These are phyloP conservation scores for Artibeus lituratus DNA, from an alignment of 2,797 vertebrate genomes.

Conservation along the genomic window DNA sequence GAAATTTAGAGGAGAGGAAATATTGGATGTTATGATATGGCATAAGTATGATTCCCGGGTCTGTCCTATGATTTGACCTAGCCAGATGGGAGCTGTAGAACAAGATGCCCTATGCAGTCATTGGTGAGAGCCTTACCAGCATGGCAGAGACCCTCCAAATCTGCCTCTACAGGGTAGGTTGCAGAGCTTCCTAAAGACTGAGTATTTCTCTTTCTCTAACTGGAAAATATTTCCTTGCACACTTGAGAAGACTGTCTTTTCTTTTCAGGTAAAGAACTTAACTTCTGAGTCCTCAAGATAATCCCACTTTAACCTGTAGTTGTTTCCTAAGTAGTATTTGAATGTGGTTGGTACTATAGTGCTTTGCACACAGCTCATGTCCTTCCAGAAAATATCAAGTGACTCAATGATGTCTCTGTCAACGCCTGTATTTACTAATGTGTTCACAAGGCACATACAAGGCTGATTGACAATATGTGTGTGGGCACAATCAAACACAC, in stretches of 20 bases:
- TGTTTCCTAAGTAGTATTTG: background rate
- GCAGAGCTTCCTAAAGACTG: background rate
- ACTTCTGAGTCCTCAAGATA: conserved; percentile 11
- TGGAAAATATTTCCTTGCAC: background rate
- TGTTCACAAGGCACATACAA: background rate
- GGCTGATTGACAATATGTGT: background rate
- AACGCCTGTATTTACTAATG: background rate
- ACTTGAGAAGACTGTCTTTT: background rate
- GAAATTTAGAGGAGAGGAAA: background rate
- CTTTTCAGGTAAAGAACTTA: background rate
- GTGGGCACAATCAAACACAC: background rate
- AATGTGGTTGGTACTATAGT: background rate
- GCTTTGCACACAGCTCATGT: background rate
- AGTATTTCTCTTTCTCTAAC: background rate
- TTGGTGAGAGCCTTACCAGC: background rate
- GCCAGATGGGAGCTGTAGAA: background rate
- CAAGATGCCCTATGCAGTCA: background rate
- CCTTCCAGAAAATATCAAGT: background rate
- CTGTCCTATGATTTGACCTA: background rate
- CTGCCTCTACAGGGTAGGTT: background rate
- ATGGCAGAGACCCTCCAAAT: background rate
- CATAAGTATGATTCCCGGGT: background rate
- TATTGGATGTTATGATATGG: background rate
- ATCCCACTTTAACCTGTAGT: background rate
- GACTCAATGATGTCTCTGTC: background rate